phyloP scores from a whole-genome alignment of 2,888 invertebrate genomes.

The Brassicogethes aeneus region DNA sequence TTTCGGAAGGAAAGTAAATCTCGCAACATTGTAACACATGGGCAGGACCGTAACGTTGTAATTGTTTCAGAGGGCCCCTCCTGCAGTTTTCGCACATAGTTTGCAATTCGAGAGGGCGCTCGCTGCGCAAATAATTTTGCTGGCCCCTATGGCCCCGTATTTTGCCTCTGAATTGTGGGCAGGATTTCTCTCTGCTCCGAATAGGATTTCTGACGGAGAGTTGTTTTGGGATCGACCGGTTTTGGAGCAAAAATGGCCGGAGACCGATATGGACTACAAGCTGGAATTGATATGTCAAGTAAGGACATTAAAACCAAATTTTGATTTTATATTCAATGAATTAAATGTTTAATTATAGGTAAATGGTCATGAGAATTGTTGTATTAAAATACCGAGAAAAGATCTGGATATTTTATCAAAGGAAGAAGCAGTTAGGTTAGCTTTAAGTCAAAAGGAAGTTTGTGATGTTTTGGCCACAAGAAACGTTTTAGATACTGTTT shows the following conservation, averaged over 20 bases:
- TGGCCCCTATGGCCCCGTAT: slow-evolving; percentile 84
- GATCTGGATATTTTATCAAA: slow-evolving; percentile 45
- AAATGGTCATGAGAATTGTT: slow-evolving; percentile 44
- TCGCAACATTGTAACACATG: no score
- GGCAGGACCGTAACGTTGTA: no score
- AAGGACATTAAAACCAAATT: no score
- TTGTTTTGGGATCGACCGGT: slow-evolving; percentile 62
- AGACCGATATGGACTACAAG: slow-evolving; percentile 59
- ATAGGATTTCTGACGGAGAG: slow-evolving; percentile 44
- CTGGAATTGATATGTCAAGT: slow-evolving; percentile 59
- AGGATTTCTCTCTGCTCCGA: slow-evolving; percentile 58
- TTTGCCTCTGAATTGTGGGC: slow-evolving; percentile 89
- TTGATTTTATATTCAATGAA: background rate
- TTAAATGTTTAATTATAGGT: slow-evolving; percentile 32
- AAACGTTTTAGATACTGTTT: slow-evolving; percentile 31
- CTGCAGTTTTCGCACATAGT: slow-evolving; percentile 53
- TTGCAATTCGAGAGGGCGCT: slow-evolving; percentile 71
- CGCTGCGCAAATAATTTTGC: slow-evolving; percentile 70
- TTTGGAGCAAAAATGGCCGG: slow-evolving; percentile 70
- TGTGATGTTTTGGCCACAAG: slow-evolving; percentile 29
- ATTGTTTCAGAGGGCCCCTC: slow-evolving; percentile 47
- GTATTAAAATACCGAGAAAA: slow-evolving; percentile 44
- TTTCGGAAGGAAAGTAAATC: no score
- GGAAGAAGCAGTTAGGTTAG: slow-evolving; percentile 47
- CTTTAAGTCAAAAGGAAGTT: slow-evolving; percentile 40